Percentiles rank a stretch among this genome's conserved stretches.
phyloP scores from a whole-genome alignment of 2,797 vertebrate genomes.

The Crax fasciolata region DNA sequence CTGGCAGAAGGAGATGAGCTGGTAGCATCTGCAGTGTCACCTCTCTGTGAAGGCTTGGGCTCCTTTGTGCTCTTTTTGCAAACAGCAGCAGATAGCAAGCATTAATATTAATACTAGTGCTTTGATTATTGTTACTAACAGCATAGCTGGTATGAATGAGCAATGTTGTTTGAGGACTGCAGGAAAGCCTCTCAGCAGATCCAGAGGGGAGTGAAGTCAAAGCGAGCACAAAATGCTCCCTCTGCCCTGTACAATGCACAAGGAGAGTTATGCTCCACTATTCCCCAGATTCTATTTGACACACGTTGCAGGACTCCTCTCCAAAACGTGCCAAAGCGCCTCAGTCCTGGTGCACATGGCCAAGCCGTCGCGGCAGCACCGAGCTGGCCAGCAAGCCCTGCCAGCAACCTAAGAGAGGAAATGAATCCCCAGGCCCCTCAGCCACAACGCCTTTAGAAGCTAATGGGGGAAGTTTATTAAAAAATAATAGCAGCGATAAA shows the following conservation, averaged over 20 bases:
- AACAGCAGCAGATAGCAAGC: background rate
- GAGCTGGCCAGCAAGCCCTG: conserved; percentile 33
- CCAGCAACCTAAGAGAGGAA: conserved; percentile 52
- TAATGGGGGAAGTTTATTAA: conserved; percentile 70
- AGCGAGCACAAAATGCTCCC: background rate
- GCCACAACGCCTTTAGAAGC: conserved; percentile 38
- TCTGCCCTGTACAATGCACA: background rate
- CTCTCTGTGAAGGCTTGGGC: background rate
- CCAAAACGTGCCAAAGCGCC: background rate
- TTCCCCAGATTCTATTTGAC: background rate
- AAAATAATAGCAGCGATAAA: conserved; percentile 64
- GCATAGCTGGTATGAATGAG: background rate
- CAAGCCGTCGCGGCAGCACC: background rate
- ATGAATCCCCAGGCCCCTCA: conserved; percentile 55
- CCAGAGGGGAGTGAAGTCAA: background rate
- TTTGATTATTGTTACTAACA: background rate
- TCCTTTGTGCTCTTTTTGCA: background rate
- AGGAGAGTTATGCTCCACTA: background rate
- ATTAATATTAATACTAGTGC: background rate
- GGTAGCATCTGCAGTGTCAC: background rate
- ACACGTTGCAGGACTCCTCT: background rate
- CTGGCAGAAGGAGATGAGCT: background rate
- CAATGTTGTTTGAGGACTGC: background rate
- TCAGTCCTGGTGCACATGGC: background rate
- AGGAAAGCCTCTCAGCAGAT: conserved; percentile 11